These are phyloP conservation scores for Trogon melanurus DNA, from an alignment of 2,113 vertebrate genomes.

Conservation along the genomic window DNA sequence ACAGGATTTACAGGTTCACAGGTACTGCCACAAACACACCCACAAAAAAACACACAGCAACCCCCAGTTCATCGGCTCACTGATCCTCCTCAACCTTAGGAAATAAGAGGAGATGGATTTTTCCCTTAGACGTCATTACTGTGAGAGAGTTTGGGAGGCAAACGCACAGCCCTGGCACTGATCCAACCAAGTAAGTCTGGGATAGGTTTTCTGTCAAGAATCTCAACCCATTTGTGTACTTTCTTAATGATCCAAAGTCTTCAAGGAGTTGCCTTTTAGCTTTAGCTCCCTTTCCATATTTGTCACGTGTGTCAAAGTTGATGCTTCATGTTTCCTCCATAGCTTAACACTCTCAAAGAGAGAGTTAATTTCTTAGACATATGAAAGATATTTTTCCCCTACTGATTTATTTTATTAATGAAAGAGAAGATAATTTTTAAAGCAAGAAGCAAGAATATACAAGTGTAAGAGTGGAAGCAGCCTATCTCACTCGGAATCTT, in stretches of 20 bases:
- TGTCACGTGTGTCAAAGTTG: constrained; percentile 27
- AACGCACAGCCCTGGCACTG: not conserved
- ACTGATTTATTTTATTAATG: not conserved
- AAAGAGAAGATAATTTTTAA: not conserved
- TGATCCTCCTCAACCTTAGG: constrained; percentile 10
- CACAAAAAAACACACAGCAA: rapidly evolving
- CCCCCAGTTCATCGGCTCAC: not conserved
- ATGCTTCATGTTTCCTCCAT: not conserved
- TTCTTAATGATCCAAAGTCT: constrained; percentile 46
- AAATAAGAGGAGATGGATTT: constrained; percentile 51
- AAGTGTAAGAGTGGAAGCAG: not conserved
- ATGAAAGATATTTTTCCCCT: not conserved
- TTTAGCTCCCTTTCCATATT: constrained; percentile 26
- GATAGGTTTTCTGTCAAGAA: constrained; percentile 54
- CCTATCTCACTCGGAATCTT: not conserved
- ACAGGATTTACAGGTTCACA: not conserved
- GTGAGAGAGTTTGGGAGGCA: not conserved
- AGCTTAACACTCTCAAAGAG: not conserved
- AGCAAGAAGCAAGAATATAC: not conserved
- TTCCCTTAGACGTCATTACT: constrained; percentile 16
- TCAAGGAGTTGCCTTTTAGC: constrained; percentile 22
- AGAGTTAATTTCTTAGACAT: not conserved
- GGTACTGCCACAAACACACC: not conserved
- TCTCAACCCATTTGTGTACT: constrained; percentile 29
- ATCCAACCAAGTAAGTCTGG: constrained; percentile 24